Evolutionary conservation across 2,888 invertebrate species (phyloP), one percentile per base, ranked within the genome.

Genomic region (Scrobipalpa costella): DNA sequence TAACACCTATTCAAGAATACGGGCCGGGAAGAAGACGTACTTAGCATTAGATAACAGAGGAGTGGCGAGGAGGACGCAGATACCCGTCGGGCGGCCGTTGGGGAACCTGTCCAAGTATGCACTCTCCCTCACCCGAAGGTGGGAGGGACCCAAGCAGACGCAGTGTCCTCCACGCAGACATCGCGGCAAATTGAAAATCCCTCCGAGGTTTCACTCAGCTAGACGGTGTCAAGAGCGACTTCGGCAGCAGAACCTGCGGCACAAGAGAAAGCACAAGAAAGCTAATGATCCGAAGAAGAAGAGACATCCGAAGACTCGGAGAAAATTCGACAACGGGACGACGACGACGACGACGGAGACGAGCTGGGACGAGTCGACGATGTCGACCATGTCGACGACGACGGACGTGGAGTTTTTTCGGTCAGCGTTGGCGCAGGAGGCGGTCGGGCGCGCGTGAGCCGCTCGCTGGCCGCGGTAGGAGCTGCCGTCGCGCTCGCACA

Each of bases 1-100:
- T 92, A 97, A 96, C 86, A 96, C 95, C 65, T 97, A 97, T 90
- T 95, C 96, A 77, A 94, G 94, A 83, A 93, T 95, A 86, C 84
- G 89, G 69, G 92, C 87, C 69, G 93, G 93, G 74, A 92, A 92
- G 81, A 94, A 94, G 76, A 95, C 95, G 61, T 97, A 95, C 90
- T 91, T 97, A 85, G 97, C 96, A 68, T 89, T 97, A 70, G 95
- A 95, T 86, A 93, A 94, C 71, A 90, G 93, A 68, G 96, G 96
- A 33, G 93, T 93, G 76, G 93, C 96, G 73, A 92, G 96, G 66
- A 94, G 94, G 76, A 94, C 95, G 69, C 94, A 95, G 89, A 93
- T 96, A 68, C 94, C 94, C 65, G 93, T 93, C 63, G 92, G 85
- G 73, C 92, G 94, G 69, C 92, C 94, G 70, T 92, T 96, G 68